A percentile compares a stretch with the other conserved stretches of the same genome.
phyloP scores from a whole-genome alignment of 2,797 vertebrate genomes.

The Alectoris magna region DNA sequence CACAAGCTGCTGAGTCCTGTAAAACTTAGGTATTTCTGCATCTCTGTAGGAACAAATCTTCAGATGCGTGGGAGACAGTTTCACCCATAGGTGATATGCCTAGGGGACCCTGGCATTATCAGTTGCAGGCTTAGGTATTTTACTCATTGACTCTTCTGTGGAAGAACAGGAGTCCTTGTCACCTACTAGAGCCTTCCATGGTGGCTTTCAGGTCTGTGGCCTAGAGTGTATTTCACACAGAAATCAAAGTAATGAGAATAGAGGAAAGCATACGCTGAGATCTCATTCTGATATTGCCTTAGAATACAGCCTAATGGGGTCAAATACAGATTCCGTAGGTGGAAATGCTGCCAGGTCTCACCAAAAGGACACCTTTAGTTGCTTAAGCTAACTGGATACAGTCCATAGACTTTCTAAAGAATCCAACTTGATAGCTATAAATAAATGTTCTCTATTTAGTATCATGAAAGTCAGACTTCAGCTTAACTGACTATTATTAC shows the following conservation, averaged over 20 bases:
- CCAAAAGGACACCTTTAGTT: background rate
- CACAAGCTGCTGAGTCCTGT: background rate
- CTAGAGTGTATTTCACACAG: background rate
- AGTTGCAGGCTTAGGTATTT: background rate
- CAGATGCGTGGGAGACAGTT: background rate
- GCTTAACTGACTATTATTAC: background rate
- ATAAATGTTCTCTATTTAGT: constrained; percentile 17
- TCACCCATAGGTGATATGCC: background rate
- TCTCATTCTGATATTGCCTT: background rate
- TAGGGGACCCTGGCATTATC: background rate
- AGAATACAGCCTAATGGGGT: background rate
- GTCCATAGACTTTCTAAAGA: background rate
- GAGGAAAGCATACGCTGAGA: background rate
- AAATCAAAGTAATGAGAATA: background rate
- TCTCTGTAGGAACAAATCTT: background rate
- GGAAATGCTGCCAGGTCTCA: background rate
- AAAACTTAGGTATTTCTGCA: background rate
- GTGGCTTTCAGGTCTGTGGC: background rate
- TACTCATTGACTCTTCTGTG: background rate
- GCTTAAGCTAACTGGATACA: background rate
- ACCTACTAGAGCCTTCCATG: background rate
- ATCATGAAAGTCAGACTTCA: background rate
- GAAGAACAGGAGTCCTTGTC: background rate
- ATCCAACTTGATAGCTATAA: background rate
- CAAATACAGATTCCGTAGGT: background rate